These are phyloP conservation scores for Eupithecia pulchellata DNA, from an alignment of 2,888 invertebrate genomes.

Conservation along the genomic window DNA sequence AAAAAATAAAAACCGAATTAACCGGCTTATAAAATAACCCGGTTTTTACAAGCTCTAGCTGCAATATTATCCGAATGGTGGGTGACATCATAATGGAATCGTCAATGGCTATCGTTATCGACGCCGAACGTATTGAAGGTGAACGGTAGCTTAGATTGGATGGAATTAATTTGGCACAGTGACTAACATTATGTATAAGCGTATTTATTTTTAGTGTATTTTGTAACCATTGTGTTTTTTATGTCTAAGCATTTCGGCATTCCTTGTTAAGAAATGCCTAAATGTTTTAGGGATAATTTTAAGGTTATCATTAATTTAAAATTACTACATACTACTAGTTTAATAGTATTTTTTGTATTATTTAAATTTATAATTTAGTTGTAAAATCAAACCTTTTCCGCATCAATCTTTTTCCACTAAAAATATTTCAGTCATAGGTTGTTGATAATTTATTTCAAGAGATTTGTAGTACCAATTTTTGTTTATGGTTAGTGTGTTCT, in stretches of 20 bases:
- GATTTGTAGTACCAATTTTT: neutral
- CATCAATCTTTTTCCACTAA: too few relatives aligned
- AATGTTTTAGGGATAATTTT: neutral
- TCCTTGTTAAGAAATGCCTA: neutral
- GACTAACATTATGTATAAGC: neutral
- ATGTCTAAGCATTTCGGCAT: too few relatives aligned
- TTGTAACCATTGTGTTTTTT: neutral
- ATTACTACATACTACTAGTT: too few relatives aligned
- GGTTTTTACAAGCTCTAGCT: too few relatives aligned
- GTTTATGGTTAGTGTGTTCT: neutral
- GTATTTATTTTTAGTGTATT: neutral
- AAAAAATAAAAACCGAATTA: too few relatives aligned
- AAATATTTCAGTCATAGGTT: neutral
- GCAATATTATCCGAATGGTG: slow-evolving; percentile 20
- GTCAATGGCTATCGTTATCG: slow-evolving; percentile 25
- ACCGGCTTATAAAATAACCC: too few relatives aligned
- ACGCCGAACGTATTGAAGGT: slow-evolving; percentile 15
- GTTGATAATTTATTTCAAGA: neutral
- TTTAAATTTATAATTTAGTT: too few relatives aligned
- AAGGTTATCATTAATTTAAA: neutral
- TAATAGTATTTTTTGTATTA: too few relatives aligned
- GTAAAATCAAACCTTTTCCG: too few relatives aligned
- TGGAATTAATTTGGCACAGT: neutral
- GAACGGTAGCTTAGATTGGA: slow-evolving; percentile 29
- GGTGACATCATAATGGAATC: slow-evolving; percentile 35